Conservation (phyloP, 1,140 invertebrate species). For the Microvelia longipes region DNA sequence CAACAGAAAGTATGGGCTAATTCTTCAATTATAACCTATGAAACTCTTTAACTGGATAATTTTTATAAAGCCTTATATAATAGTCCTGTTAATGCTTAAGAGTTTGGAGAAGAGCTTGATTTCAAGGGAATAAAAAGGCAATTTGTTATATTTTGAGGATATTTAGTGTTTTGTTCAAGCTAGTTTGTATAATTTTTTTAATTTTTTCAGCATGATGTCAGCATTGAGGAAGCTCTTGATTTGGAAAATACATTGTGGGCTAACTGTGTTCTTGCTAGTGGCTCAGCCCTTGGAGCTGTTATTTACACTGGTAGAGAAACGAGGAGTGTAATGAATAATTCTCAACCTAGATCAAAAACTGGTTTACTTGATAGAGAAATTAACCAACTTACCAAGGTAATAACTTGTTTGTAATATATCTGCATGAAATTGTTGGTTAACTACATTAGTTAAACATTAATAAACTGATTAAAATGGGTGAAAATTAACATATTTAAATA, state of each 20-base stretch:
- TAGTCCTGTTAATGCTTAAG: too few species aligned
- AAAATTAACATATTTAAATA: neutral
- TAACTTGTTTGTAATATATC: too few species aligned
- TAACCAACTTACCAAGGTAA: slow-evolving; percentile 81
- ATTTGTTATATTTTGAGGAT: too few species aligned
- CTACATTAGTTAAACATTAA: neutral
- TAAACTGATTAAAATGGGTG: neutral
- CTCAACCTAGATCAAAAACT: slow-evolving; percentile 82
- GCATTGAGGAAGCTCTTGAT: slow-evolving; percentile 60
- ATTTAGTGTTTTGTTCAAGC: too few species aligned
- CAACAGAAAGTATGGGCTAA: too few species aligned
- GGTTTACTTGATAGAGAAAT: slow-evolving; percentile 90
- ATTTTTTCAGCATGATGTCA: slow-evolving; percentile 40
- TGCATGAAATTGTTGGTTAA: neutral
- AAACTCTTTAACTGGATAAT: too few species aligned
- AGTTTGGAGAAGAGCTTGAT: too few species aligned
- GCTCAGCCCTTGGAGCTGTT: slow-evolving; percentile 82
- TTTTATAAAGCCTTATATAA: too few species aligned
- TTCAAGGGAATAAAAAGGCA: too few species aligned
- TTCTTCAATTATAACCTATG: too few species aligned
- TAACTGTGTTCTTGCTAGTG: slow-evolving; percentile 94
- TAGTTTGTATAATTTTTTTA: too few species aligned
- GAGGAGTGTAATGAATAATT: slow-evolving; percentile 95
- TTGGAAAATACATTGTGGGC: slow-evolving; percentile 98
- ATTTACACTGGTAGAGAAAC: slow-evolving; percentile 96